Conservation (phyloP, 2,888 invertebrate species). For the Pheosia gnoma region DNA sequence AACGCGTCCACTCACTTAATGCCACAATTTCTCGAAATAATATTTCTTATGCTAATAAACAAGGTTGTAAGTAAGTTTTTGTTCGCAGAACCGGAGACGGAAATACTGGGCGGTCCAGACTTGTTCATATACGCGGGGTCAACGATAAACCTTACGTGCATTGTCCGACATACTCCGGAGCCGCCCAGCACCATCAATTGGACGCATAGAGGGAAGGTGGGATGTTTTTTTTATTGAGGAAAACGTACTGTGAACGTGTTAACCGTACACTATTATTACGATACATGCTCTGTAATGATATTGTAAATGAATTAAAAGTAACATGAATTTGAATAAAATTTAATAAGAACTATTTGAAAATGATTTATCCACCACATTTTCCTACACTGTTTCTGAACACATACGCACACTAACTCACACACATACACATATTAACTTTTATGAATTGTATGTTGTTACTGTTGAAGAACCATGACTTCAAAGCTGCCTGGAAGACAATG, state of each 20-base stretch:
- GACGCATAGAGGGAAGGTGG: constrained; percentile 92
- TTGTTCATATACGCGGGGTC: constrained; percentile 94
- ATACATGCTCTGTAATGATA: too few relatives aligned
- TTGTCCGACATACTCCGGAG: constrained; percentile 92
- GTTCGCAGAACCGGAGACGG: constrained; percentile 90
- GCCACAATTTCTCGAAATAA: neutral
- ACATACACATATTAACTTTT: too few relatives aligned
- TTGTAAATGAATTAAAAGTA: too few relatives aligned
- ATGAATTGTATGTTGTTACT: too few relatives aligned
- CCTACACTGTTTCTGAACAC: too few relatives aligned
- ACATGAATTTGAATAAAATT: too few relatives aligned
- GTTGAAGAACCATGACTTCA: too few relatives aligned
- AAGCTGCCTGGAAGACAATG: too few relatives aligned
- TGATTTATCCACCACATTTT: too few relatives aligned
- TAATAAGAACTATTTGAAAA: too few relatives aligned
- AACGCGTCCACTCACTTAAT: too few relatives aligned
- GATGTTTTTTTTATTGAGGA: constrained; percentile 8
- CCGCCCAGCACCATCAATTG: constrained; percentile 92
- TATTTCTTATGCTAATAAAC: neutral
- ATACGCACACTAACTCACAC: too few relatives aligned
- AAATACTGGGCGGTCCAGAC: constrained; percentile 92
- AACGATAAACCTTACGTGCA: constrained; percentile 94
- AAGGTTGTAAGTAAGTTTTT: constrained; percentile 15
- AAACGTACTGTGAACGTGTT: neutral
- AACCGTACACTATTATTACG: neutral